These are phyloP conservation scores for Lomographa bimaculata DNA, from an alignment of 2,888 invertebrate species.

Conservation along the genomic window DNA sequence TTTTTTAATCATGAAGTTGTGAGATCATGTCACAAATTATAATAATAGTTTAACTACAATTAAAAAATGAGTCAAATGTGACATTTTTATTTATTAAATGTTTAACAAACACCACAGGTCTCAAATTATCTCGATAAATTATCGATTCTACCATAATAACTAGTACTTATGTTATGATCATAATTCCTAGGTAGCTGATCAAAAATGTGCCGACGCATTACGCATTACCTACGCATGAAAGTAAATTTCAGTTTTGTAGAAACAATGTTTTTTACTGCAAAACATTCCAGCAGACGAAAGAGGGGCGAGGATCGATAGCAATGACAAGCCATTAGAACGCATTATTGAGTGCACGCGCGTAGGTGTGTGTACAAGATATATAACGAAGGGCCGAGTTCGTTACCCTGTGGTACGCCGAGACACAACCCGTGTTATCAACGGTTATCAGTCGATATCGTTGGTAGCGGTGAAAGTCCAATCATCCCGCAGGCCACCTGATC, in stretches of 20 bases:
- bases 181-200: no score
- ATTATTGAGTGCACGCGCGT: slow-evolving; percentile 44
- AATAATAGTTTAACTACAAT: no score
- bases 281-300: slow-evolving; percentile 26
- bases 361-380: slow-evolving; percentile 40
- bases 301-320: slow-evolving; percentile 42
- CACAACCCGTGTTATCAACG: slow-evolving; percentile 52
- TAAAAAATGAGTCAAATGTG: no score
- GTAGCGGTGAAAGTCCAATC: slow-evolving; percentile 49
- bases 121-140: no score
- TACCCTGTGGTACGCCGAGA: slow-evolving; percentile 54
- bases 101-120: no score
- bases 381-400: slow-evolving; percentile 54
- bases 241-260: not conserved
- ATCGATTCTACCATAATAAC: no score
- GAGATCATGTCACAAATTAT: no score
- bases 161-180: no score
- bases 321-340: slow-evolving; percentile 44
- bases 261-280: slow-evolving; percentile 6
- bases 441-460: slow-evolving; percentile 57
- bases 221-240: no score
- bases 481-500: slow-evolving; percentile 46
- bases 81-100: no score
- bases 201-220: no score
- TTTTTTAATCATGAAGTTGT: no score